Percentiles rank a stretch among this genome's conserved stretches.
Conservation (phyloP, 2,113 vertebrate genomes). For the Micronisus gabar region DNA sequence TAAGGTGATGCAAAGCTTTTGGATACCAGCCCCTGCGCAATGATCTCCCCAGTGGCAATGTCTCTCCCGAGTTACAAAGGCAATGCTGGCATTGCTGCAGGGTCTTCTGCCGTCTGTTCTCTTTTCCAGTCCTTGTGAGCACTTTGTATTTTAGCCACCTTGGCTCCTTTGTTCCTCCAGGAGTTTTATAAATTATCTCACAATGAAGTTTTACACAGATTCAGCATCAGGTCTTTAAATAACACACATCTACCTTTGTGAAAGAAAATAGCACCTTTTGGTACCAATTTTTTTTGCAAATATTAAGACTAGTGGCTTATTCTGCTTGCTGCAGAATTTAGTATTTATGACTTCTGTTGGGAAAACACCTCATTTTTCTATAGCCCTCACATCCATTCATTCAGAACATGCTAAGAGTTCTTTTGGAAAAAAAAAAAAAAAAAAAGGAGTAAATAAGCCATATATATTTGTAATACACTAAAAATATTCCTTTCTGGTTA, state of each 20-base stretch:
- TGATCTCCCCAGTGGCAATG: not conserved
- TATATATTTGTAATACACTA: not conserved
- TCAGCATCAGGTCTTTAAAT: not conserved
- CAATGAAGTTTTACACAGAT: not conserved
- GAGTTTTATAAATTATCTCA: not conserved
- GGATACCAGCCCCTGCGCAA: not conserved
- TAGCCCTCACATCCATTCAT: not conserved
- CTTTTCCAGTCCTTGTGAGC: not conserved
- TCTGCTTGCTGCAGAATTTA: not conserved
- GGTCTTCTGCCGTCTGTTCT: not conserved
- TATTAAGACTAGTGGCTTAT: not conserved
- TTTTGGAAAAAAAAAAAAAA: not conserved
- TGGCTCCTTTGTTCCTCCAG: not conserved
- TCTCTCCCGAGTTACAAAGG: not conserved
- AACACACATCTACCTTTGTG: not conserved
- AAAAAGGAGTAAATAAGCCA: not conserved
- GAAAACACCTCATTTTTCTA: not conserved
- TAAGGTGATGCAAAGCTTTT: not conserved
- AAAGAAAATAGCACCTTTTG: not conserved
- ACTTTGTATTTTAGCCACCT: not conserved
- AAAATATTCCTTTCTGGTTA: not conserved
- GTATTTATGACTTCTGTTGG: not conserved
- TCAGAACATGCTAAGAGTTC: not conserved
- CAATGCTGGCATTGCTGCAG: not conserved
- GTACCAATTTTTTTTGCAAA: not conserved